Evolutionary conservation across 2,888 invertebrate species (phyloP).

Genomic region (Belgica antarctica): DNA sequence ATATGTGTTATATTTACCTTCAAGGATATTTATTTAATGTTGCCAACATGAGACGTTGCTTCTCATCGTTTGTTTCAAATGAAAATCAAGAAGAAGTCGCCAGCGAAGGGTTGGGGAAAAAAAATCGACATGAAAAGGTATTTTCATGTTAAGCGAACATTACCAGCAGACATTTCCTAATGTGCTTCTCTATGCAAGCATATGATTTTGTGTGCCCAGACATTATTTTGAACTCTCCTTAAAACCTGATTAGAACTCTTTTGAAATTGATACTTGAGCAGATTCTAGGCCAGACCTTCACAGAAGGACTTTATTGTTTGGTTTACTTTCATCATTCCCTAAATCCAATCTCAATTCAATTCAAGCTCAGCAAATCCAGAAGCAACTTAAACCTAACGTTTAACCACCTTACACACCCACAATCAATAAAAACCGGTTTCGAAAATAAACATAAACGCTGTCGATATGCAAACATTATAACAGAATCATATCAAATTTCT

Average conservation of each 20-base stretch:
- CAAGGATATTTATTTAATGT: slow-evolving; percentile 25
- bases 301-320: too few species aligned
- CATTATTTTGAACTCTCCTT: background rate
- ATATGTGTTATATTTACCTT: background rate
- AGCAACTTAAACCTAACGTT: too few species aligned
- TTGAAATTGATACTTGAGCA: too few species aligned
- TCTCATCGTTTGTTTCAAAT: background rate
- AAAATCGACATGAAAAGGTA: slow-evolving; percentile 8
- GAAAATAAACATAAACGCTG: background rate
- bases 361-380: too few species aligned
- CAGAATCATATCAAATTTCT: slow-evolving; percentile 7
- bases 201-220: background rate
- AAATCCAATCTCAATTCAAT: too few species aligned
- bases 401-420: background rate
- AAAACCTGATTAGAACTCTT: background rate
- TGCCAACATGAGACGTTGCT: background rate
- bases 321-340: too few species aligned
- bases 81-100: background rate
- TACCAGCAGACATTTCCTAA: background rate
- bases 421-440: slow-evolving; percentile 8
- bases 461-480: slow-evolving; percentile 21
- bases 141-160: slow-evolving; percentile 3
- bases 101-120: background rate
- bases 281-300: too few species aligned
- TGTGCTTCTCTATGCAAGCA: slow-evolving; percentile 5